Evolutionary conservation across 2,888 invertebrate species (phyloP).

Genomic region (Lasioglossum leucozonium): DNA sequence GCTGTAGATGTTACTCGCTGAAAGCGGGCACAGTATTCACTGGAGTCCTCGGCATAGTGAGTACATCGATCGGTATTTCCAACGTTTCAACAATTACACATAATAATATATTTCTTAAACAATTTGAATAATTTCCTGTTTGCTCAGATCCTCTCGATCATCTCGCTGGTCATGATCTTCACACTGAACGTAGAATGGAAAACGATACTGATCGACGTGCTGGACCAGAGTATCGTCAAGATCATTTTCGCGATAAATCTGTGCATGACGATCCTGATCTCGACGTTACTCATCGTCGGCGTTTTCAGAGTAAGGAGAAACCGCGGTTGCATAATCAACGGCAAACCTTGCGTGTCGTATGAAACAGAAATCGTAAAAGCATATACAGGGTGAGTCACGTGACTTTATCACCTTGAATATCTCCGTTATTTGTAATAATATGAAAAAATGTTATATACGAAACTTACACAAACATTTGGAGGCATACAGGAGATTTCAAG

Average conservation of each 20-base stretch:
- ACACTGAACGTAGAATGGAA: constrained; percentile 89
- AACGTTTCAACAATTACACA: not conserved
- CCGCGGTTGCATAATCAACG: not conserved
- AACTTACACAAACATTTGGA: too few species aligned
- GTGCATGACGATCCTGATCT: constrained; percentile 93
- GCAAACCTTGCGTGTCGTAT: not conserved
- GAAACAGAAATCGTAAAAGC: not conserved
- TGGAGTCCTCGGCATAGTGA: constrained; percentile 90
- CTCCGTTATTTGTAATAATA: too few species aligned
- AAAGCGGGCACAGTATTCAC: constrained; percentile 91
- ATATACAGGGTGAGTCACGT: too few species aligned
- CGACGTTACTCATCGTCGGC: constrained; percentile 90
- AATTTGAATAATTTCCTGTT: not conserved
- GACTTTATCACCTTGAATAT: too few species aligned
- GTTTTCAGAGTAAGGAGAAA: constrained; percentile 88
- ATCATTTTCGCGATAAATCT: constrained; percentile 92
- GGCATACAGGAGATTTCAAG: too few species aligned
- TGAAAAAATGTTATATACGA: too few species aligned
- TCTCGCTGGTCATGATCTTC: constrained; percentile 90
- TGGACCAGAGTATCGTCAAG: constrained; percentile 89
- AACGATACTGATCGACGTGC: constrained; percentile 91
- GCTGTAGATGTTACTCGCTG: constrained; percentile 90
- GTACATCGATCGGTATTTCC: constrained; percentile 69
- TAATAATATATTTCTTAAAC: not conserved
- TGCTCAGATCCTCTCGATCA: constrained; percentile 88